Percentiles rank a stretch among this genome's conserved stretches.
Conservation (phyloP, 2,888 invertebrate species). For the Pseudanteris insignis region DNA sequence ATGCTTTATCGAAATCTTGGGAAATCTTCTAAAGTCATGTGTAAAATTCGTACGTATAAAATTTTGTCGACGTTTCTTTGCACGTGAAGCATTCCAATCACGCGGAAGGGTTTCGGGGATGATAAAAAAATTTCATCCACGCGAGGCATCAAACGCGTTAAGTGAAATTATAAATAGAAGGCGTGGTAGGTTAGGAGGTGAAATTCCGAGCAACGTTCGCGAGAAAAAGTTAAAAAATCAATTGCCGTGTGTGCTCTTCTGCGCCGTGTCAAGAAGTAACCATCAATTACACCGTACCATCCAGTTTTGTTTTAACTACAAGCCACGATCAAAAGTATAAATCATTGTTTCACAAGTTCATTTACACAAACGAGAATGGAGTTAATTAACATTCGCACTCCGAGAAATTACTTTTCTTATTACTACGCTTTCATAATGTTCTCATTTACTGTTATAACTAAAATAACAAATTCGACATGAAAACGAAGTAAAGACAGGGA, state of each 20-base stretch:
- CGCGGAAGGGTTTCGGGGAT: constrained; percentile 34
- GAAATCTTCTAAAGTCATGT: constrained; percentile 27
- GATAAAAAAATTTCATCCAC: constrained; percentile 33
- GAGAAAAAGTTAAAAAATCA: constrained; percentile 39
- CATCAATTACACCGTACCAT: constrained; percentile 39
- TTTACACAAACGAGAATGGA: constrained; percentile 34
- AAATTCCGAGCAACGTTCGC: constrained; percentile 29
- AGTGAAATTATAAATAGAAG: constrained; percentile 46
- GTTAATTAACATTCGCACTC: constrained; percentile 34
- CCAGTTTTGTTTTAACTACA: constrained; percentile 30
- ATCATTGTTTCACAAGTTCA: constrained; percentile 35
- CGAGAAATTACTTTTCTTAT: constrained; percentile 38
- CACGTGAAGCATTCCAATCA: constrained; percentile 26
- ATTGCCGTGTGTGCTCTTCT: constrained; percentile 27
- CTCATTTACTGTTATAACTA: no score
- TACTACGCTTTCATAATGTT: constrained; percentile 4
- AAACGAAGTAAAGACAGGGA: no score
- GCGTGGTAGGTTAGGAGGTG: constrained; percentile 44
- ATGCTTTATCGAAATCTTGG: constrained; percentile 13
- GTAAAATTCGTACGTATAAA: constrained; percentile 24
- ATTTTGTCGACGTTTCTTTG: constrained; percentile 32
- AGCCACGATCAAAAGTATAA: constrained; percentile 25
- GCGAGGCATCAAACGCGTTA: constrained; percentile 40
- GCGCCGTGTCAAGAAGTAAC: constrained; percentile 37
- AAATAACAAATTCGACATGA: no score